phyloP scores from a whole-genome alignment of 2,797 vertebrate species.

The Melanotaenia parkinsoni region DNA sequence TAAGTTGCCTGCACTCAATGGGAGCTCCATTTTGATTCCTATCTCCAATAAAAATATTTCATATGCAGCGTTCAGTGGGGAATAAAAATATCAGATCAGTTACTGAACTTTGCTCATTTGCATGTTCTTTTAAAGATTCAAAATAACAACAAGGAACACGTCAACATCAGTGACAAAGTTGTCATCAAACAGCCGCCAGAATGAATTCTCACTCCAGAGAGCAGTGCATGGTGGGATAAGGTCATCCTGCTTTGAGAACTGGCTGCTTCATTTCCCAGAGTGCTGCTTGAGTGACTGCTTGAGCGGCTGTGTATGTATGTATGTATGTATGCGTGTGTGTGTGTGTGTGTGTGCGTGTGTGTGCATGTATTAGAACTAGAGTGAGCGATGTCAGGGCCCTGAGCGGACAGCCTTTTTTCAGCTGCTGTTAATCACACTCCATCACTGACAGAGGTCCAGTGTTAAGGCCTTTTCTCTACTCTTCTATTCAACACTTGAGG shows the following conservation, averaged over 20 bases:
- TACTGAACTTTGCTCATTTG: slow-evolving; percentile 22
- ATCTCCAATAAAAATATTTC: slow-evolving; percentile 18
- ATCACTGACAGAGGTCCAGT: slow-evolving; percentile 46
- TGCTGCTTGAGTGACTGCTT: slow-evolving; percentile 71
- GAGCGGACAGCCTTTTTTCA: slow-evolving; percentile 58
- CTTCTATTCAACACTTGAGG: slow-evolving; percentile 20
- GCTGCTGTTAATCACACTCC: slow-evolving; percentile 69
- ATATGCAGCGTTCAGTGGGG: neutral
- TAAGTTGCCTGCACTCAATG: slow-evolving; percentile 5
- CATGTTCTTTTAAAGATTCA: slow-evolving; percentile 21
- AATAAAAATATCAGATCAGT: slow-evolving; percentile 6
- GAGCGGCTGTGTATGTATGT: slow-evolving; percentile 9
- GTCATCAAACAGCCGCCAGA: slow-evolving; percentile 21
- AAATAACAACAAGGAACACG: slow-evolving; percentile 7
- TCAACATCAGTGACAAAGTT: slow-evolving; percentile 5
- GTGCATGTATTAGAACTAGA: slow-evolving; percentile 43
- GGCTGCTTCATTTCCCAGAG: slow-evolving; percentile 74
- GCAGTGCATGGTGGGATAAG: slow-evolving; percentile 58
- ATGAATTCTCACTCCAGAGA: slow-evolving; percentile 34
- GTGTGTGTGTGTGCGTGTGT: slow-evolving; percentile 32
- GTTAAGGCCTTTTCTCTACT: slow-evolving; percentile 39
- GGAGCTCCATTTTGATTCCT: slow-evolving; percentile 13
- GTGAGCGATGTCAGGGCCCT: slow-evolving; percentile 63
- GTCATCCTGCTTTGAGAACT: slow-evolving; percentile 66
- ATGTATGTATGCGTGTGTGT: neutral